These are phyloP conservation scores for Noctua janthe DNA, from an alignment of 2,888 invertebrate genomes.

Conservation along the genomic window DNA sequence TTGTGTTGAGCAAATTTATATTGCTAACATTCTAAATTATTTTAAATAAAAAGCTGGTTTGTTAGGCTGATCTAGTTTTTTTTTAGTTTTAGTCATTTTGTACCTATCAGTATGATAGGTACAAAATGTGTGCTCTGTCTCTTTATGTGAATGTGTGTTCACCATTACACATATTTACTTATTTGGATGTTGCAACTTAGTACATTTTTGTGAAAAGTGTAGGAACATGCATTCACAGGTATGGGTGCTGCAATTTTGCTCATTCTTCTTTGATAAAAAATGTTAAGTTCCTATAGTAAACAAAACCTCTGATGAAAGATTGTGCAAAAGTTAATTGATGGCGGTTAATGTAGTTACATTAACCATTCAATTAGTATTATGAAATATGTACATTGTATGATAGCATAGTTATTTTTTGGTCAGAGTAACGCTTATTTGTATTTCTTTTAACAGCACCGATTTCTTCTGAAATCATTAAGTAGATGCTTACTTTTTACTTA, in stretches of 20 bases:
- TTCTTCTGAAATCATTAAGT: neutral
- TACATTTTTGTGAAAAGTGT: neutral
- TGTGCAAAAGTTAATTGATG: slow-evolving; percentile 27
- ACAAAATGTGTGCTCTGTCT: neutral
- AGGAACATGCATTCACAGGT: neutral
- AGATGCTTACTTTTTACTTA: neutral
- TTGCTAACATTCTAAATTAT: neutral
- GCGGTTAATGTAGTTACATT: slow-evolving; percentile 11
- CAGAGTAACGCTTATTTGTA: neutral
- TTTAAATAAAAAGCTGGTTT: neutral
- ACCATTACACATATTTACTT: neutral
- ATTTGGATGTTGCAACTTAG: neutral
- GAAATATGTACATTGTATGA: slow-evolving; percentile 18
- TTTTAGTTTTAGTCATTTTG: no score
- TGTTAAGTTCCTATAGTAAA: neutral
- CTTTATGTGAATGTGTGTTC: neutral
- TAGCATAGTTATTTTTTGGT: neutral
- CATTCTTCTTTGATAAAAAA: neutral
- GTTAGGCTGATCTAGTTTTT: neutral
- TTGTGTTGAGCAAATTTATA: neutral
- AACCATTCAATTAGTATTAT: slow-evolving; percentile 5
- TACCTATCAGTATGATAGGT: neutral
- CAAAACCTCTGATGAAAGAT: slow-evolving; percentile 38
- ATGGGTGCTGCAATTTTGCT: neutral
- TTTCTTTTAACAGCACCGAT: neutral